Percentiles rank a stretch among this genome's conserved stretches.
Conservation (phyloP, 2,797 vertebrate species). For the Eleutherodactylus coqui region DNA sequence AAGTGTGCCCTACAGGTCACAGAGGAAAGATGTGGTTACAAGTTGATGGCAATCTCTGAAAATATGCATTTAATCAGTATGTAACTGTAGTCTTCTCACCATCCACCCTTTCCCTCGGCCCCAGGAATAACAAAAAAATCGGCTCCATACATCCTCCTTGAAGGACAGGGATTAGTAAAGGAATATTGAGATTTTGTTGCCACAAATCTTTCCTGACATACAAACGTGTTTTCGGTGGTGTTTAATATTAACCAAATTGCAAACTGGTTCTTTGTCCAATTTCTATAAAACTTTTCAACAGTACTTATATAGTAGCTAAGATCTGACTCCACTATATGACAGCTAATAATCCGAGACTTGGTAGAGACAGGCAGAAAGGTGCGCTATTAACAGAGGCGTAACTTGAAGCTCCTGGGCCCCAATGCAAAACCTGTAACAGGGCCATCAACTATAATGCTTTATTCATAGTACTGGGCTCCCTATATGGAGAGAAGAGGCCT, state of each 20-base stretch:
- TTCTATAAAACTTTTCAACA: conserved; percentile 18
- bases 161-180: conserved; percentile 48
- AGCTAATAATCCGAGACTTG: not conserved
- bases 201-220: conserved; percentile 34
- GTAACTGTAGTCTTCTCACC: conserved; percentile 42
- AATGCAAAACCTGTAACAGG: too few species aligned
- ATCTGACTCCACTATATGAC: not conserved
- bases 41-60: conserved; percentile 64
- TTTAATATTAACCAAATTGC: conserved; percentile 45
- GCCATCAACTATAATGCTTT: too few species aligned
- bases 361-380: not conserved
- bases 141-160: not conserved
- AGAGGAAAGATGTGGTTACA: conserved; percentile 62
- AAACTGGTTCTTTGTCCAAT: conserved; percentile 31
- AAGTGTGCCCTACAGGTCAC: conserved; percentile 42
- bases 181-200: conserved; percentile 47
- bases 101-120: conserved; percentile 37
- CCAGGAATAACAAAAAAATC: conserved; percentile 37
- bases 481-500: too few species aligned
- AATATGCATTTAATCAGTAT: conserved; percentile 61
- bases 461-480: too few species aligned
- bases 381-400: too few species aligned
- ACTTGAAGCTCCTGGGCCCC: too few species aligned
- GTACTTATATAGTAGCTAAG: not conserved
- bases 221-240: conserved; percentile 34